Conservation (phyloP, 2,888 invertebrate species). For the Helobdella robusta region DNA sequence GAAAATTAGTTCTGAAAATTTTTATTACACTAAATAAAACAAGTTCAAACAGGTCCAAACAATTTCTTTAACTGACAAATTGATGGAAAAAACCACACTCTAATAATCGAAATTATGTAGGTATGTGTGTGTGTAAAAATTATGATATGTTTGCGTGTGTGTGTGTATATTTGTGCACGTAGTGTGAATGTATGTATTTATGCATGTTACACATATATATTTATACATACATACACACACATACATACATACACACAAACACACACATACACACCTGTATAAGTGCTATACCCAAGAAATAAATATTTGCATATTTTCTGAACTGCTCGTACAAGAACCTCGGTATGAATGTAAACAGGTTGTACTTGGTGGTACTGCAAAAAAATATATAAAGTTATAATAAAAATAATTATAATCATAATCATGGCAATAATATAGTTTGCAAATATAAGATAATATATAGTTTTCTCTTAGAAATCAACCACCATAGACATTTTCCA, state of each 20-base stretch:
- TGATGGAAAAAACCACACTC: too few species aligned
- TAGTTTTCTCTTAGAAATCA: too few species aligned
- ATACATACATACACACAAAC: neutral
- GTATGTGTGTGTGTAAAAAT: too few species aligned
- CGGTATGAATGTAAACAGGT: slow-evolving; percentile 71
- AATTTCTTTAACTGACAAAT: too few species aligned
- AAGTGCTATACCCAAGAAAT: slow-evolving; percentile 94
- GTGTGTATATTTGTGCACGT: neutral
- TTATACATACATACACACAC: too few species aligned
- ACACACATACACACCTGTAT: slow-evolving; percentile 60
- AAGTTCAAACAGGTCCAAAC: too few species aligned
- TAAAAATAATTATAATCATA: neutral
- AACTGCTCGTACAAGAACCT: slow-evolving; percentile 99
- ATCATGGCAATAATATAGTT: too few species aligned
- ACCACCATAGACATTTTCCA: too few species aligned
- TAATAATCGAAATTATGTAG: too few species aligned
- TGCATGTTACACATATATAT: neutral
- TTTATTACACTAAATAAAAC: too few species aligned
- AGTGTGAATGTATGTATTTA: neutral
- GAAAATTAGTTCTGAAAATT: too few species aligned
- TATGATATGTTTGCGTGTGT: neutral
- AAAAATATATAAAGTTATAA: slow-evolving; percentile 32
- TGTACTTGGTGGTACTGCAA: slow-evolving; percentile 91
- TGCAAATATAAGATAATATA: too few species aligned
- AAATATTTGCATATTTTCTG: slow-evolving; percentile 95